A percentile compares a stretch with the other conserved stretches of the same genome.
phyloP scores from a whole-genome alignment of 2,888 invertebrate genomes.

The Crepidodera aurea region DNA sequence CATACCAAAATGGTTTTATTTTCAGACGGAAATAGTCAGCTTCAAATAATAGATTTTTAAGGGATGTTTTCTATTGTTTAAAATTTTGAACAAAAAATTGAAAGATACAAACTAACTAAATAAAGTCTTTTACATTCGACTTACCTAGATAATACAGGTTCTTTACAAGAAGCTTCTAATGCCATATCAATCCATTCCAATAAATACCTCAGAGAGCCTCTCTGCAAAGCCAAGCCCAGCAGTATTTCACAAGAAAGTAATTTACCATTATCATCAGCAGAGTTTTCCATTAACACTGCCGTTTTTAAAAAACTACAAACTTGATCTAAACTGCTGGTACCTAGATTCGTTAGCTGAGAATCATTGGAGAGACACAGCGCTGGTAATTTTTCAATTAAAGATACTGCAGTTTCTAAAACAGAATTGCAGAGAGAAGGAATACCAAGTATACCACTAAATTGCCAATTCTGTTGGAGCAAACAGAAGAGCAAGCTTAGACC shows the following conservation, averaged over 20 bases:
- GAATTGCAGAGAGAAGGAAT: conserved; percentile 66
- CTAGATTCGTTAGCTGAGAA: conserved; percentile 64
- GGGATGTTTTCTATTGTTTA: too few relatives aligned
- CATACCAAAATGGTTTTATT: too few relatives aligned
- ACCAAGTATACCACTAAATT: conserved; percentile 57
- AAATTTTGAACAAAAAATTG: too few relatives aligned
- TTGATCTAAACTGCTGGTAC: conserved; percentile 65
- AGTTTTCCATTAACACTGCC: conserved; percentile 63
- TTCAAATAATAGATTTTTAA: too few relatives aligned
- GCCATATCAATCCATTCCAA: conserved; percentile 72
- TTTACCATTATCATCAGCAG: conserved; percentile 63
- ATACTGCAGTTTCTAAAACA: conserved; percentile 66
- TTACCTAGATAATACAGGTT: conserved; percentile 44
- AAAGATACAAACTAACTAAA: too few relatives aligned
- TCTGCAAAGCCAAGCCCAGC: conserved; percentile 66
- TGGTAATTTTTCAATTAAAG: conserved; percentile 66
- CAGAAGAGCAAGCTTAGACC: conserved; percentile 69
- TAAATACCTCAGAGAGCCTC: conserved; percentile 68
- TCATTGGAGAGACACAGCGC: conserved; percentile 69
- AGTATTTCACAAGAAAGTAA: conserved; percentile 64
- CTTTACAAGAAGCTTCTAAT: conserved; percentile 57
- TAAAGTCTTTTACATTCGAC: too few relatives aligned
- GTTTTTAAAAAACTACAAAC: conserved; percentile 64
- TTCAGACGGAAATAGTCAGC: too few relatives aligned
- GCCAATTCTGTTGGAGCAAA: conserved; percentile 68